A percentile compares a stretch with the other conserved stretches of the same genome.
Evolutionary conservation across 2,797 vertebrate species (phyloP).

Genomic region (Mus spretus): DNA sequence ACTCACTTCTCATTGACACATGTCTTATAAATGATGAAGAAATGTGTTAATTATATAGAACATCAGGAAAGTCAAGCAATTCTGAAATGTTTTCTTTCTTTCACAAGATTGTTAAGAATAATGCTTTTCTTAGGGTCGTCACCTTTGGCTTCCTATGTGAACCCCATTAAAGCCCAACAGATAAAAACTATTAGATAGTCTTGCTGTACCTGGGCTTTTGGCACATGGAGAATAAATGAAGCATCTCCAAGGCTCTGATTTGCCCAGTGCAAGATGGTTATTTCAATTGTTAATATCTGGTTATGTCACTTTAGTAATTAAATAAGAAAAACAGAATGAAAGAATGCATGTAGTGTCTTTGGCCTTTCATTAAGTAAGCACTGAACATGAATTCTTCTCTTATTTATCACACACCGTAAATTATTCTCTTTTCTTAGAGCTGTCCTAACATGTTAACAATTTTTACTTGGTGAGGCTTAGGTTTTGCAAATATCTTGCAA

Average conservation of each 20-base stretch:
- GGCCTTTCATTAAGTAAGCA: background rate
- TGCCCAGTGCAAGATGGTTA: background rate
- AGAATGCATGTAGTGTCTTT: background rate
- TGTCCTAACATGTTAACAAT: conserved; percentile 38
- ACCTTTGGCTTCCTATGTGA: background rate
- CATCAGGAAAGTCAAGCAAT: background rate
- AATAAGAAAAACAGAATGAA: background rate
- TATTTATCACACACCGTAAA: background rate
- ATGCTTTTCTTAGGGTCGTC: background rate
- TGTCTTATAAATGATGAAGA: background rate
- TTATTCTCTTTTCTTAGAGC: background rate
- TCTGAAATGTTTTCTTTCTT: background rate
- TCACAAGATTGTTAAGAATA: background rate
- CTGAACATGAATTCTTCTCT: background rate
- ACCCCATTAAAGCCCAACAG: background rate
- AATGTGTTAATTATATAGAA: background rate
- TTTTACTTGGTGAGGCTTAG: conserved; percentile 60
- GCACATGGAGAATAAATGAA: background rate
- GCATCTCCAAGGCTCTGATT: background rate
- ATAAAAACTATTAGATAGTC: background rate
- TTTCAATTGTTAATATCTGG: background rate
- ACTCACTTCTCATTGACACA: background rate
- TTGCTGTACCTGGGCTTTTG: background rate
- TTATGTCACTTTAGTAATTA: background rate
- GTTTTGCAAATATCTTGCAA: conserved; percentile 58